Conservation (phyloP, 2,797 vertebrate genomes). For the Synaphobranchus kaupii region DNA sequence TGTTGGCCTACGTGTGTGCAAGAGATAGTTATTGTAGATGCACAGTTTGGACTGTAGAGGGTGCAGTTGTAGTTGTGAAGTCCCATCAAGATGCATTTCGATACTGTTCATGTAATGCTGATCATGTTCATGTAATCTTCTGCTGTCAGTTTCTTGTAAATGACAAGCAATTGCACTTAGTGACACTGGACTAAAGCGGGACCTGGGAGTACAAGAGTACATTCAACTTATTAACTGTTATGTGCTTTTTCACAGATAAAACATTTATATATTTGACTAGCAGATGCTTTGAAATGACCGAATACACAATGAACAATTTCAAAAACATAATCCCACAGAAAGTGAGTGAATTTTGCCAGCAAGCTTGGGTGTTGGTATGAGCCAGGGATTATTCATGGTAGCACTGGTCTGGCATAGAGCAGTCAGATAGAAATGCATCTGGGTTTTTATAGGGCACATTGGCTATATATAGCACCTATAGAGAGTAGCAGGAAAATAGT, state of each 20-base stretch:
- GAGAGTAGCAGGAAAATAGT: conserved; percentile 14
- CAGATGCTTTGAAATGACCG: conserved; percentile 76
- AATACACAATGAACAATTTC: conserved; percentile 81
- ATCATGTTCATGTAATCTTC: neutral
- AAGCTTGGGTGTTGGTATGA: conserved; percentile 64
- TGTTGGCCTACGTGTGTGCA: neutral
- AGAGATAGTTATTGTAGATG: neutral
- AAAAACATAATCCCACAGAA: conserved; percentile 73
- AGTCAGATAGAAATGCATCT: conserved; percentile 45
- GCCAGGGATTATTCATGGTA: conserved; percentile 58
- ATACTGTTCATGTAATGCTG: neutral
- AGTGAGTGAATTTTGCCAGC: conserved; percentile 64
- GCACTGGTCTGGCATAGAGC: conserved; percentile 66
- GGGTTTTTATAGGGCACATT: neutral
- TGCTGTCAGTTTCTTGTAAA: neutral
- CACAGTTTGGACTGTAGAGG: conserved; percentile 10
- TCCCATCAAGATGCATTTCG: neutral
- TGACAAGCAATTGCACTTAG: neutral
- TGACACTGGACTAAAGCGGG: neutral
- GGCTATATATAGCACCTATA: conserved; percentile 64
- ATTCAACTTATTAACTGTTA: conserved; percentile 67
- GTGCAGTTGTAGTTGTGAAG: conserved; percentile 5
- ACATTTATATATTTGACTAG: conserved; percentile 66
- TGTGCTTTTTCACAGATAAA: conserved; percentile 38
- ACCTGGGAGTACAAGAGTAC: neutral